Evolutionary conservation across 2,113 vertebrate genomes (phyloP).

Genomic region (Mionectes macconnelli): DNA sequence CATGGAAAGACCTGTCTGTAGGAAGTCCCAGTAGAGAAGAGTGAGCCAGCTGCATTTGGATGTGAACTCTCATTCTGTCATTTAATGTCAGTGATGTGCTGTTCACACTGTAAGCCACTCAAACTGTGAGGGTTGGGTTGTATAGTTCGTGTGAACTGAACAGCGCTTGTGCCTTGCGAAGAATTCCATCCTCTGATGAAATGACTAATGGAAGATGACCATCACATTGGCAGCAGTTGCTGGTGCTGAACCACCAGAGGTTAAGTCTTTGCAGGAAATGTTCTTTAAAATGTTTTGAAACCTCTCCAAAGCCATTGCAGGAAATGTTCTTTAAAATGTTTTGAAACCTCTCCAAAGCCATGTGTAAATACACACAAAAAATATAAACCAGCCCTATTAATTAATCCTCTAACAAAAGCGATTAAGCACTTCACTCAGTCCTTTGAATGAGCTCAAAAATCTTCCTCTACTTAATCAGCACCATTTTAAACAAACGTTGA

Average conservation of each 20-base stretch:
- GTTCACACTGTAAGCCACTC: neutral
- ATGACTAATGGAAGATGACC: neutral
- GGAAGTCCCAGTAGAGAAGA: neutral
- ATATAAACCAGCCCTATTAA: neutral
- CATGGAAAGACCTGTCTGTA: neutral
- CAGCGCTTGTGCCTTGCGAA: neutral
- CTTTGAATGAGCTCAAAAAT: neutral
- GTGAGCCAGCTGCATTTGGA: neutral
- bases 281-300: neutral
- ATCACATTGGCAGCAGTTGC: rapidly evolving
- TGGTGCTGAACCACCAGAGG: neutral
- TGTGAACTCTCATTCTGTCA: neutral
- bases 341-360: neutral
- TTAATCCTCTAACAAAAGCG: neutral
- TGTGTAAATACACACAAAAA: neutral
- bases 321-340: neutral
- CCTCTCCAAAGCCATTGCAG: neutral
- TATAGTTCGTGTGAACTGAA: rapidly evolving
- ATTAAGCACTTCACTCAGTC: neutral
- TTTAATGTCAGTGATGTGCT: neutral
- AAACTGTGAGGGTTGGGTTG: neutral
- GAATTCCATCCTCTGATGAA: neutral
- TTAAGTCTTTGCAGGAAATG: neutral
- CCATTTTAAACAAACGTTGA: neutral
- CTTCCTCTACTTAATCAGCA: neutral